Percentiles rank a stretch among this genome's conserved stretches.
These are phyloP conservation scores for Lithosia quadra DNA, from an alignment of 2,888 invertebrate genomes.

Conservation along the genomic window DNA sequence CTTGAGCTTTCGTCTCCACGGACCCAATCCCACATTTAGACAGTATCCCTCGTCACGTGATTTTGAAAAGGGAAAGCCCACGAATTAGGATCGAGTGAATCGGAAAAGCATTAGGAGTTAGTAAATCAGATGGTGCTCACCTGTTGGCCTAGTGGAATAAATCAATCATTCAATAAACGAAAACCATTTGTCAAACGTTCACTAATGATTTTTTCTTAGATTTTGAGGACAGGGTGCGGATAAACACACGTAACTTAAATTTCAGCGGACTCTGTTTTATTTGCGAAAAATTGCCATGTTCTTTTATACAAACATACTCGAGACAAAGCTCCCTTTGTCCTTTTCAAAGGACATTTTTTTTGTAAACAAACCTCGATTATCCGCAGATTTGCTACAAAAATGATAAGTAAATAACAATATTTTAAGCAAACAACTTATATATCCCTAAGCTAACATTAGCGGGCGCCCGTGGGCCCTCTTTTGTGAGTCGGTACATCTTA, in stretches of 20 bases:
- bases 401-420: constrained; percentile 84
- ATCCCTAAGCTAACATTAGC: constrained; percentile 77
- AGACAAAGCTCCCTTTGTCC: constrained; percentile 61
- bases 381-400: constrained; percentile 80
- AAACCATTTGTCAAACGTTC: constrained; percentile 76
- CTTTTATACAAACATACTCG: constrained; percentile 44
- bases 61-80: constrained; percentile 80
- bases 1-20: constrained; percentile 64
- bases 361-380: constrained; percentile 79
- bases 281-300: constrained; percentile 22
- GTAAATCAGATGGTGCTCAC: constrained; percentile 81
- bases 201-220: constrained; percentile 36
- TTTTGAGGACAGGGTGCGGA: not conserved
- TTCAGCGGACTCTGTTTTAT: not conserved
- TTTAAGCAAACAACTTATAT: constrained; percentile 81
- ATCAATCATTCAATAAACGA: constrained; percentile 84
- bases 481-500: constrained; percentile 67
- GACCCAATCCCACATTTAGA: constrained; percentile 58
- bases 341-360: constrained; percentile 68
- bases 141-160: constrained; percentile 76
- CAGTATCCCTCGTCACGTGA: constrained; percentile 73
- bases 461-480: constrained; percentile 61
- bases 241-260: not conserved
- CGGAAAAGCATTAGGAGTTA: constrained; percentile 79
- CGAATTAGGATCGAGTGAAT: constrained; percentile 75